These are phyloP conservation scores for Falco concolor DNA, from an alignment of 2,797 vertebrate genomes.

Conservation along the genomic window DNA sequence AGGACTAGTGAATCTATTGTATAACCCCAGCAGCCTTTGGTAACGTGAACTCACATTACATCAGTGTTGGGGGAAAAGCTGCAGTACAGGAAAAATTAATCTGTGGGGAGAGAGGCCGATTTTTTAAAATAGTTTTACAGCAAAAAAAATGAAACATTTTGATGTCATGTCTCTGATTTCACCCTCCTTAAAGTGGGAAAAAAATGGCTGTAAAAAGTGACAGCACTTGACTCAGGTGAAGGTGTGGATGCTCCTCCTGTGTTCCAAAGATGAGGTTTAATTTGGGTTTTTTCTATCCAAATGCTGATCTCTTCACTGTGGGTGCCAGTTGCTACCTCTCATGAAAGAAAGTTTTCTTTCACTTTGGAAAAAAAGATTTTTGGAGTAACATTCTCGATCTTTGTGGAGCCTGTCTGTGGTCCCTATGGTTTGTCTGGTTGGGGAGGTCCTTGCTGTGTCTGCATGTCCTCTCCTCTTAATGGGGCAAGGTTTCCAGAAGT, in stretches of 20 bases:
- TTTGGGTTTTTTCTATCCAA: neutral
- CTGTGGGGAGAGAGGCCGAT: neutral
- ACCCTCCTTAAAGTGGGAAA: neutral
- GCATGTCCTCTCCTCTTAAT: neutral
- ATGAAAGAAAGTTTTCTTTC: neutral
- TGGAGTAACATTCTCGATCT: neutral
- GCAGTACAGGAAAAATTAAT: neutral
- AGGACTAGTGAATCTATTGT: neutral
- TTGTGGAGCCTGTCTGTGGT: neutral
- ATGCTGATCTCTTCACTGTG: neutral
- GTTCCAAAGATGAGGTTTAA: neutral
- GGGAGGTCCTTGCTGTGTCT: neutral
- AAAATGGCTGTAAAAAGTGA: neutral
- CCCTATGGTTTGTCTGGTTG: neutral
- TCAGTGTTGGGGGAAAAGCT: neutral
- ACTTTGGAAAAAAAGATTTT: neutral
- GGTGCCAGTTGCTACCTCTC: neutral
- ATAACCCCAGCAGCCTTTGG: neutral
- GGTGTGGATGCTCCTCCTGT: neutral
- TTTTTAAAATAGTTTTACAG: neutral
- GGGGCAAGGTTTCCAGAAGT: neutral
- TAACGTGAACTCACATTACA: neutral
- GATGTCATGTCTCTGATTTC: neutral
- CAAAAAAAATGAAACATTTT: neutral
- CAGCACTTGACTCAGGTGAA: neutral